Conservation (phyloP, 1,140 invertebrate species). For the Akabosia matsudoensis region DNA sequence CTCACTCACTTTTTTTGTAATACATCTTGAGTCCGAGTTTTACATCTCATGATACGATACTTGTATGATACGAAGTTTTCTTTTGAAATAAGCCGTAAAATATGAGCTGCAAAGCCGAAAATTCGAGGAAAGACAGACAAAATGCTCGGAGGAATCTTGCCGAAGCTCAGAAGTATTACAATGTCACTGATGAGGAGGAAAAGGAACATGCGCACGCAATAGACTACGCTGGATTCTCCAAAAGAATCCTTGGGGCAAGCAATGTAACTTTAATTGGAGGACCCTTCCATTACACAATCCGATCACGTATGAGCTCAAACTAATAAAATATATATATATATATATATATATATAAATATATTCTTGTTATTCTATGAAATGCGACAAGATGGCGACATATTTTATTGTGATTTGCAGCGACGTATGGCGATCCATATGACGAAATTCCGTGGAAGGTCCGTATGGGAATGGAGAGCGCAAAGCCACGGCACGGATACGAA, state of each 20-base stretch:
- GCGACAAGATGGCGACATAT: neutral
- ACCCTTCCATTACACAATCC: slow-evolving; percentile 26
- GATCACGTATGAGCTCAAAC: too few species aligned
- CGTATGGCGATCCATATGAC: neutral
- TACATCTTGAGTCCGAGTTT: too few species aligned
- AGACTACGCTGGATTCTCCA: neutral
- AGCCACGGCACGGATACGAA: neutral
- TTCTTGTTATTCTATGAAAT: too few species aligned
- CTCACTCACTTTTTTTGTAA: too few species aligned
- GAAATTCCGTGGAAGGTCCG: slow-evolving; percentile 1
- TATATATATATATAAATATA: too few species aligned
- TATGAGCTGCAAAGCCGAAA: too few species aligned
- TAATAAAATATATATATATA: too few species aligned
- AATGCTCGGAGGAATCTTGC: too few species aligned
- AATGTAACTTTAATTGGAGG: slow-evolving; percentile 19
- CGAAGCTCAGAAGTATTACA: neutral
- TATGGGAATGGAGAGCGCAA: neutral
- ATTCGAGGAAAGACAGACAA: too few species aligned
- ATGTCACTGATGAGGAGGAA: neutral
- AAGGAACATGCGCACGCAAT: neutral
- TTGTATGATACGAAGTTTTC: too few species aligned
- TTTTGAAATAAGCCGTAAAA: too few species aligned
- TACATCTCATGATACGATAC: too few species aligned
- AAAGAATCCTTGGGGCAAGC: neutral
- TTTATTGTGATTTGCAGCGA: neutral